phyloP scores from a whole-genome alignment of 2,113 vertebrate genomes.

The Formicarius rufipectus region DNA sequence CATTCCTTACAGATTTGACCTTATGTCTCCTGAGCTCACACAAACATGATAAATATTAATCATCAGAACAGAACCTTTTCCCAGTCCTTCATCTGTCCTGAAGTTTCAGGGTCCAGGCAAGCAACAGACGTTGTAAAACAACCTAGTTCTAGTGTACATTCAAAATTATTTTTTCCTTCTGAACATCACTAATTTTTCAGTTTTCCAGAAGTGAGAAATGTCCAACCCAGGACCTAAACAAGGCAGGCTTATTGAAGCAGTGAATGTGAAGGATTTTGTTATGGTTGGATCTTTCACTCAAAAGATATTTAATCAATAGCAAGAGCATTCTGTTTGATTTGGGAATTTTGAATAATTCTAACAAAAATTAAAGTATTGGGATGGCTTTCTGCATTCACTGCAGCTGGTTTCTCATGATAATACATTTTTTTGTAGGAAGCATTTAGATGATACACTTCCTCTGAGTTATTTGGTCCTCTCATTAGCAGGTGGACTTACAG shows the following conservation, averaged over 20 bases:
- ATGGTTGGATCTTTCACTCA: background rate
- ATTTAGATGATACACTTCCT: background rate
- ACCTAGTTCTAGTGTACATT: background rate
- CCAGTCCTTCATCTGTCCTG: background rate
- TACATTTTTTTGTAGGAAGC: background rate
- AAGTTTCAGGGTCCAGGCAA: background rate
- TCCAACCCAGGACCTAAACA: background rate
- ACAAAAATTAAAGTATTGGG: background rate
- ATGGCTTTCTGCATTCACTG: background rate
- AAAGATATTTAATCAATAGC: background rate
- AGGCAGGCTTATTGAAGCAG: background rate
- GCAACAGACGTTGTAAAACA: background rate
- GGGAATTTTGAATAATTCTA: background rate
- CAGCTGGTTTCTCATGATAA: background rate
- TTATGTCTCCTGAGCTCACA: background rate
- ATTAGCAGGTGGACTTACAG: background rate
- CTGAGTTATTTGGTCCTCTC: background rate
- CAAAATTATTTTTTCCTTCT: background rate
- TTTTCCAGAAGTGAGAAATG: background rate
- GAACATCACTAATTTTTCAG: background rate
- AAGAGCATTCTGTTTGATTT: background rate
- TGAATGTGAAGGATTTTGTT: background rate
- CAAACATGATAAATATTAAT: fast-evolving
- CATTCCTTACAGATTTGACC: background rate
- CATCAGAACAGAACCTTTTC: background rate